phyloP scores from a whole-genome alignment of 2,113 vertebrate genomes.

The Leptosomus discolor region DNA sequence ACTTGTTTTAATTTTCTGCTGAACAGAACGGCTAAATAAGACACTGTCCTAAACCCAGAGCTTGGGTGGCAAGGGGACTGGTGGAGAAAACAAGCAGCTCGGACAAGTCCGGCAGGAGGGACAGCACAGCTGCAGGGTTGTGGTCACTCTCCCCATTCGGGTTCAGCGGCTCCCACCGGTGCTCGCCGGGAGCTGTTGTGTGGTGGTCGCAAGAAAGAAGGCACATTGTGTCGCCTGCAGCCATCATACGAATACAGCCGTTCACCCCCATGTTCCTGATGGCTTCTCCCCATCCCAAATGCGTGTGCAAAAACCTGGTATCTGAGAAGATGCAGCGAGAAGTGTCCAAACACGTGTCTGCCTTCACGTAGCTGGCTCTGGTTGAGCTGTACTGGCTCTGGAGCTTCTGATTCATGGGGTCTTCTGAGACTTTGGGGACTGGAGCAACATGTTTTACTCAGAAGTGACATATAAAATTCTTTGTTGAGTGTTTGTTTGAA shows the following conservation, averaged over 20 bases:
- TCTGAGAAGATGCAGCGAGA: background rate
- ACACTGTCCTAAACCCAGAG: background rate
- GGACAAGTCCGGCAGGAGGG: background rate
- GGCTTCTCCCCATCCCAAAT: background rate
- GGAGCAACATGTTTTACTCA: background rate
- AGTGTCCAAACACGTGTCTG: fast-evolving
- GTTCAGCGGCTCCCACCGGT: background rate
- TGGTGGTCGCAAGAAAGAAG: background rate
- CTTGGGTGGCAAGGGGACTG: background rate
- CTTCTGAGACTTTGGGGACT: background rate
- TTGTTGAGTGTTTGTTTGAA: background rate
- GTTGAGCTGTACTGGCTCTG: background rate
- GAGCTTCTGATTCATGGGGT: background rate
- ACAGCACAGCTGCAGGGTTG: fast-evolving
- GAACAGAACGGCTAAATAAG: background rate
- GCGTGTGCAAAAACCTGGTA: fast-evolving
- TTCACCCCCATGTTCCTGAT: fast-evolving
- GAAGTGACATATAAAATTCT: background rate
- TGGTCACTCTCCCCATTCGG: background rate
- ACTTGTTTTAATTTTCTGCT: background rate
- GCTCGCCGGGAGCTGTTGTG: fast-evolving
- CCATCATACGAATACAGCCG: fast-evolving
- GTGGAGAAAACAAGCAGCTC: fast-evolving
- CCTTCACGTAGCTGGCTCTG: background rate
- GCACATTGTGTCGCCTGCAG: background rate